These are phyloP conservation scores for Ceratitis capitata DNA, from an alignment of 1,140 invertebrate species.

Conservation along the genomic window DNA sequence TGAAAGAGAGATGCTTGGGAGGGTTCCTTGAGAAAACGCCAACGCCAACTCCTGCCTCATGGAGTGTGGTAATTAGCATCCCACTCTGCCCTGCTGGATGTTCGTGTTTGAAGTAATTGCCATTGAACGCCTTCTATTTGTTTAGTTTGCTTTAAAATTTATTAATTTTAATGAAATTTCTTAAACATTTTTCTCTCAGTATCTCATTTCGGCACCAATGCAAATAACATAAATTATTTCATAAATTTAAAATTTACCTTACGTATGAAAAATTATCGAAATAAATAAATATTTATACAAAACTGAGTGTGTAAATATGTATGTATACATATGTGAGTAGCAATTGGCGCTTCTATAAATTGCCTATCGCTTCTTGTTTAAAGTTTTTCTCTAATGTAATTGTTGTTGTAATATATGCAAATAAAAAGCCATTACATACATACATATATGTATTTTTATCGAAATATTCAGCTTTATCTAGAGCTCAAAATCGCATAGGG, in stretches of 20 bases:
- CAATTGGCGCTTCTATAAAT: not conserved
- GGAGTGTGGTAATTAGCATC: too few species aligned
- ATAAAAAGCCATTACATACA: too few species aligned
- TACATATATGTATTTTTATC: not conserved
- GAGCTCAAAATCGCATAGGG: not conserved
- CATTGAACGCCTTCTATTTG: too few species aligned
- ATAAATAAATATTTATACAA: not conserved
- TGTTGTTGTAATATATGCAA: not conserved
- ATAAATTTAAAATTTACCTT: not conserved
- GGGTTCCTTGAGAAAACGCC: too few species aligned
- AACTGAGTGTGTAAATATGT: not conserved
- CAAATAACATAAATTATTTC: conserved; percentile 12
- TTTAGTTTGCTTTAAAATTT: too few species aligned
- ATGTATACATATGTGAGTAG: not conserved
- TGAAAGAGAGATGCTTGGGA: too few species aligned
- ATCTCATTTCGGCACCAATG: not conserved
- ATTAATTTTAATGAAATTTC: too few species aligned
- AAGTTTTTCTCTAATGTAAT: not conserved
- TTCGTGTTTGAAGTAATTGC: too few species aligned
- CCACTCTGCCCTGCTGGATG: too few species aligned
- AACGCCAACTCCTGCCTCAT: too few species aligned
- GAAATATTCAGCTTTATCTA: not conserved
- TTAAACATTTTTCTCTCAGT: not conserved
- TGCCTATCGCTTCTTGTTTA: not conserved
- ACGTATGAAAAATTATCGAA: conserved; percentile 1